phyloP scores from a whole-genome alignment of 2,888 invertebrate genomes.

The Cephus runcator region DNA sequence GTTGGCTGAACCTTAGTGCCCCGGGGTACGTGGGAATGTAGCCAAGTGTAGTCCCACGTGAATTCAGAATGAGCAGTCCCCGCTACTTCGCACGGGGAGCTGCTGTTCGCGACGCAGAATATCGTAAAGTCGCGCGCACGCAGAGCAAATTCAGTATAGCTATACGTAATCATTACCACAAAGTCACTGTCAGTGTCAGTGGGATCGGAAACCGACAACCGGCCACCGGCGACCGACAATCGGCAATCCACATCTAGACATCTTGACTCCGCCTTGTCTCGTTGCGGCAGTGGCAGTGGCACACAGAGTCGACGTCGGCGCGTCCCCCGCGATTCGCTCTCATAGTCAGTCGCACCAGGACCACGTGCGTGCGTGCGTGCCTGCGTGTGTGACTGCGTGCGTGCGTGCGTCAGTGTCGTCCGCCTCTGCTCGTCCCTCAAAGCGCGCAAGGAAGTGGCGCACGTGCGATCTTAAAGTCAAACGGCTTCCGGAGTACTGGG shows the following conservation, averaged over 20 bases:
- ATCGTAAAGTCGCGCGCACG: not conserved
- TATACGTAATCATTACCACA: not conserved
- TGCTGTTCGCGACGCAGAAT: not conserved
- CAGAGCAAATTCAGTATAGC: not conserved
- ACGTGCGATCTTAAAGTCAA: not conserved
- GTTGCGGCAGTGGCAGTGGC: constrained; percentile 26
- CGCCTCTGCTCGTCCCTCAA: not conserved
- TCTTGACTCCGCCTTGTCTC: constrained; percentile 48
- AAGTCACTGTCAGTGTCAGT: not conserved
- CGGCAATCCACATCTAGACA: not conserved
- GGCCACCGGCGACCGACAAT: not conserved
- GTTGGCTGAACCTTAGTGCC: not conserved
- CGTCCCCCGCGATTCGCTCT: constrained; percentile 54
- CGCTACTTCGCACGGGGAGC: not conserved
- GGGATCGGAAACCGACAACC: not conserved
- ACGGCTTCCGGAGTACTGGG: not conserved
- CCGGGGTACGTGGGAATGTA: not conserved
- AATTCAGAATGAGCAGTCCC: not conserved
- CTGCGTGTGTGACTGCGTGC: not conserved
- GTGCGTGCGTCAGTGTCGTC: not conserved
- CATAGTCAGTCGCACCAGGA: constrained; percentile 56
- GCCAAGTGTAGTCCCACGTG: not conserved
- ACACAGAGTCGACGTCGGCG: constrained; percentile 39
- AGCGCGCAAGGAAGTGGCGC: not conserved
- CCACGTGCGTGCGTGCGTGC: constrained; percentile 53